Percentiles rank a stretch among this genome's conserved stretches.
phyloP scores from a whole-genome alignment of 2,888 invertebrate genomes.

The Carabus problematicus region DNA sequence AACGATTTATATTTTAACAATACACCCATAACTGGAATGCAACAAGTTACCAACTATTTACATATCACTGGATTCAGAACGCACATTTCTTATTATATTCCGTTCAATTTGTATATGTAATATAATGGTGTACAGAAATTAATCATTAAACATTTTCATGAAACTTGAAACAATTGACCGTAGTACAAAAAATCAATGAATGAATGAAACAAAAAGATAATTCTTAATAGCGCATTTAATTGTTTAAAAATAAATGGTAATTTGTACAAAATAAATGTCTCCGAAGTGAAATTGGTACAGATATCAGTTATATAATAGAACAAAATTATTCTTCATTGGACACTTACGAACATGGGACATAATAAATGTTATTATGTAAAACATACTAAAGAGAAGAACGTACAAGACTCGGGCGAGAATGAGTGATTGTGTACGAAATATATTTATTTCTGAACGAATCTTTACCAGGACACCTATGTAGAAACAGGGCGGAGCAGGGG shows the following conservation, averaged over 20 bases:
- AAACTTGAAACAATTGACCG: conserved; percentile 17
- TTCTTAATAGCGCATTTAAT: background rate
- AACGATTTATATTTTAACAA: conserved; percentile 52
- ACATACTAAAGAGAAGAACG: background rate
- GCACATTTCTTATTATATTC: conserved; percentile 18
- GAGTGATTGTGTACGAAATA: conserved; percentile 50
- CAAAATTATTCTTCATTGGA: conserved; percentile 6
- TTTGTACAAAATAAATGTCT: no score
- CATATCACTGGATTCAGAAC: conserved; percentile 43
- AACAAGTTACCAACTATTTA: conserved; percentile 52
- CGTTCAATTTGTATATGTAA: no score
- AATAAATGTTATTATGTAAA: conserved; percentile 4
- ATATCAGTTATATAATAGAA: background rate
- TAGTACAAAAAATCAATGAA: conserved; percentile 11
- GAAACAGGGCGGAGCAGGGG: conserved; percentile 34
- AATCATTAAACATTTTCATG: conserved; percentile 10
- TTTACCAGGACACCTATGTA: conserved; percentile 54
- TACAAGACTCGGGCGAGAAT: background rate
- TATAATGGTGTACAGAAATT: background rate
- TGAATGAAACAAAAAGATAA: conserved; percentile 9
- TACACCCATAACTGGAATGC: conserved; percentile 59
- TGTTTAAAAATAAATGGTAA: no score
- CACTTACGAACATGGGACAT: background rate
- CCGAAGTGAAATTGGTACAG: no score
- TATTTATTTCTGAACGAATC: conserved; percentile 11